Base-by-base conservation (phyloP, 2,888 invertebrate species). In the Phyto melanocephala region DNA sequence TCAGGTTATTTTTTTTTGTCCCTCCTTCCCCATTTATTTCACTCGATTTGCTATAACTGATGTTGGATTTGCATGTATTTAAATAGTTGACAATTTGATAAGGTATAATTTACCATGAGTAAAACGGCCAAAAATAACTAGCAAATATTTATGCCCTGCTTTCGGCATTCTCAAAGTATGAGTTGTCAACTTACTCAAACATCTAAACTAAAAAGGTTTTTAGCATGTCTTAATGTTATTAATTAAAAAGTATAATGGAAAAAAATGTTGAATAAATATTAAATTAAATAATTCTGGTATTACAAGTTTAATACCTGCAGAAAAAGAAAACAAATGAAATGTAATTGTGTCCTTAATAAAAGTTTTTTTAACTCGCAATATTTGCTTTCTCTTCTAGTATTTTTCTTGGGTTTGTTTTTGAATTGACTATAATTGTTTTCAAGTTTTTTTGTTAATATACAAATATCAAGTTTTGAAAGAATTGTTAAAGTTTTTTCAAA, bases 341-440 rank as follows among this genome's bases (percentile, higher is more conserved):
- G n/a, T 45, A 45, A 15, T 60, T 72, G 11, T 58, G 63, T 77
- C 71, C 60, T 33, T 60, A 37, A 63, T 33, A 58, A 71, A 42
- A 62, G 11, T 24, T 56, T 37, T 35, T 40, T 40, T n/a, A 13
- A 13, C 13, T 52, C 28, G 28, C 47, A 50, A 13, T 62, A 13
- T 63, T 70, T 70, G 62, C 47, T 54, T 45, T 60, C 5, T 28
- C 11, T 76, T 63, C 22, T n/a, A n/a, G n/a, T n/a, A n/a, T n/a
- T n/a, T n/a, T n/a, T n/a, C n/a, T n/a, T n/a, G n/a, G n/a, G n/a
- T n/a, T 54, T 45, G 33, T 40, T 40, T 67, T 65, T 65, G 70
- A 70, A 78, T 82, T 82, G 75, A 65, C 52, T 60, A 54, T 82
- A 82, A 82, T 82, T 79, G 82, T 82, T 82, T 79, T 75, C 33